These are phyloP conservation scores for Glaucomys volans DNA, from an alignment of 2,113 vertebrate species.

Conservation along the genomic window DNA sequence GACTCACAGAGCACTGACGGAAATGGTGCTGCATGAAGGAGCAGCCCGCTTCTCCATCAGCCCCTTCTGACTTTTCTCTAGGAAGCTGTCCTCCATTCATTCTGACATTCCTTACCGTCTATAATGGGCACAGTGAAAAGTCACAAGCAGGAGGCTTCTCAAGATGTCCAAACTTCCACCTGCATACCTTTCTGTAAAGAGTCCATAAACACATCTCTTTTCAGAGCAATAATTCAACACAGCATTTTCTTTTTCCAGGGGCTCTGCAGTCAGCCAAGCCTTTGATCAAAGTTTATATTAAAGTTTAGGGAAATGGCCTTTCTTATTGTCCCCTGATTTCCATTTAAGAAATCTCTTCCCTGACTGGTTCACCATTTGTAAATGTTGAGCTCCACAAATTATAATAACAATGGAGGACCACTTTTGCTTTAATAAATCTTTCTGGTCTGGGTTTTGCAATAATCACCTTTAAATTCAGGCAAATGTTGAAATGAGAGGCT, in stretches of 20 bases:
- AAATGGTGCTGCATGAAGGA: neutral
- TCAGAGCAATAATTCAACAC: neutral
- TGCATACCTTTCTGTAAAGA: slow-evolving; percentile 16
- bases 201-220: neutral
- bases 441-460: neutral
- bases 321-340: neutral
- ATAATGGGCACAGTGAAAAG: neutral
- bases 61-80: neutral
- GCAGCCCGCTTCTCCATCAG: neutral
- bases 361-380: slow-evolving; percentile 43
- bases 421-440: slow-evolving; percentile 11
- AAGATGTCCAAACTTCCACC: neutral
- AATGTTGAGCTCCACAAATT: neutral
- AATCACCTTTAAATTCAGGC: neutral
- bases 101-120: neutral
- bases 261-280: neutral
- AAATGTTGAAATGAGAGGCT: neutral
- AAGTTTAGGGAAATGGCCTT: slow-evolving; percentile 23
- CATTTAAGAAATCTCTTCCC: neutral
- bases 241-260: neutral
- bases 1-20: neutral
- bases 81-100: neutral
- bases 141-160: neutral
- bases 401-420: neutral
- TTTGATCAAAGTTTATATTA: neutral